Conservation (phyloP, 2,797 vertebrate species). For the Typhlichthys subterraneus region DNA sequence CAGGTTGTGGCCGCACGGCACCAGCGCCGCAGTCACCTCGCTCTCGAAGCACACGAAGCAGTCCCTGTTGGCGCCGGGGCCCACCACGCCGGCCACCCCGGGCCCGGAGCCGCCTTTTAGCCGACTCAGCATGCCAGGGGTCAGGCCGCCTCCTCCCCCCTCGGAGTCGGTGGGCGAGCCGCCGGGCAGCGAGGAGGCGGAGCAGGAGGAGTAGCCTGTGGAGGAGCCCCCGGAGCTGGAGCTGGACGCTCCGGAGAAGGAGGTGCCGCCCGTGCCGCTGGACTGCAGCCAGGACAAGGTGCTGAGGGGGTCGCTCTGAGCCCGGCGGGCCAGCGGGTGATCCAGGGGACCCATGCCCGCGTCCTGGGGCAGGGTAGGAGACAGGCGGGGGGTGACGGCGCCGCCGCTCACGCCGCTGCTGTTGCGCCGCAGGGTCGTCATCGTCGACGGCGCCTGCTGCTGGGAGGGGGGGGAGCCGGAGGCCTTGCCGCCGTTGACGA, state of each 20-base stretch:
- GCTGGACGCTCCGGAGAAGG: conserved; percentile 84
- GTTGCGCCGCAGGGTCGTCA: conserved; percentile 73
- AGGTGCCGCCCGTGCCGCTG: conserved; percentile 73
- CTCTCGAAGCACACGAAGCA: conserved; percentile 95
- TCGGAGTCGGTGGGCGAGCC: conserved; percentile 88
- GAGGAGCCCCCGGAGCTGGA: conserved; percentile 81
- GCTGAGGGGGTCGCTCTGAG: conserved; percentile 87
- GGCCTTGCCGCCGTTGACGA: conserved; percentile 76
- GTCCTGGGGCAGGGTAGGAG: conserved; percentile 88
- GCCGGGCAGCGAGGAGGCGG: conserved; percentile 86
- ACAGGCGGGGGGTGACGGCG: conserved; percentile 85
- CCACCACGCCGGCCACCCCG: conserved; percentile 56
- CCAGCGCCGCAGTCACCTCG: conserved; percentile 91
- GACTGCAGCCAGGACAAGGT: conserved; percentile 88
- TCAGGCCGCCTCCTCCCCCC: conserved; percentile 75
- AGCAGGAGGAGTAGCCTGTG: conserved; percentile 86
- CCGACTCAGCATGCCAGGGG: conserved; percentile 72
- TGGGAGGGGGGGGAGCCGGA: conserved; percentile 54
- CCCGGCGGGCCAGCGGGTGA: conserved; percentile 85
- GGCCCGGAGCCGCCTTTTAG: conserved; percentile 70
- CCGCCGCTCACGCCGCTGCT: conserved; percentile 83
- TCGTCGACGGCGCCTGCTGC: conserved; percentile 48
- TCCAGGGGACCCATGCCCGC: conserved; percentile 67
- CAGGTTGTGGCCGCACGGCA: conserved; percentile 96
- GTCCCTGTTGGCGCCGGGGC: conserved; percentile 79